Conservation (phyloP, 2,888 invertebrate species). For the Leptopilina syphax region DNA sequence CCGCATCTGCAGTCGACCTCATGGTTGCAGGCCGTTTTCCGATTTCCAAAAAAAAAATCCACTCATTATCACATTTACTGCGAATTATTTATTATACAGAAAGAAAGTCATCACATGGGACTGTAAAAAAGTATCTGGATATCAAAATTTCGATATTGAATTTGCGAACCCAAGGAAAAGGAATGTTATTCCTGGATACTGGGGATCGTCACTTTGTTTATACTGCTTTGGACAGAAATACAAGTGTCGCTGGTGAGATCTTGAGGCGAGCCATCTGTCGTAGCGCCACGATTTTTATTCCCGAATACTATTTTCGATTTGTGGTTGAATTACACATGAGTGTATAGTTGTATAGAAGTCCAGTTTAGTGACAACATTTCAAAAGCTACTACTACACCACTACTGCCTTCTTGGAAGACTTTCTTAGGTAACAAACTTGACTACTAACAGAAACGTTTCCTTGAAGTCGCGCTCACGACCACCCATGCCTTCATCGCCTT, state of each 20-base stretch:
- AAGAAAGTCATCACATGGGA: background rate
- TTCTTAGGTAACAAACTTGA: conserved; percentile 61
- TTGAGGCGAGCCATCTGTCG: conserved; percentile 73
- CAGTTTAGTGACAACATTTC: conserved; percentile 63
- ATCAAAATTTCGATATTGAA: conserved; percentile 20
- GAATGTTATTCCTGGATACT: conserved; percentile 71
- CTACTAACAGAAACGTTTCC: conserved; percentile 63
- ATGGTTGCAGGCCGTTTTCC: conserved; percentile 4
- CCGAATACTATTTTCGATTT: conserved; percentile 66
- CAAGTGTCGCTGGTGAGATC: conserved; percentile 68
- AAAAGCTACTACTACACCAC: conserved; percentile 21
- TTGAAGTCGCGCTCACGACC: conserved; percentile 55
- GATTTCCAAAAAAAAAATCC: conserved; percentile 22
- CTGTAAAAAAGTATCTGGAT: background rate
- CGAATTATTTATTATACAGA: background rate
- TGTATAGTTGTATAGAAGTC: conserved; percentile 61
- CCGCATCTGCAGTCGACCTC: conserved; percentile 56
- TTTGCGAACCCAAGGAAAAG: conserved; percentile 37
- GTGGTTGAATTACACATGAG: conserved; percentile 56
- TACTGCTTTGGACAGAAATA: conserved; percentile 74
- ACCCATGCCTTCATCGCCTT: conserved; percentile 53
- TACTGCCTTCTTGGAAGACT: conserved; percentile 61
- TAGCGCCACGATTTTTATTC: conserved; percentile 54
- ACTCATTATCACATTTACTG: conserved; percentile 10
- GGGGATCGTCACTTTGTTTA: conserved; percentile 75